These are phyloP conservation scores for Spermophilus dauricus DNA, from an alignment of 2,113 vertebrate species.

Conservation along the genomic window DNA sequence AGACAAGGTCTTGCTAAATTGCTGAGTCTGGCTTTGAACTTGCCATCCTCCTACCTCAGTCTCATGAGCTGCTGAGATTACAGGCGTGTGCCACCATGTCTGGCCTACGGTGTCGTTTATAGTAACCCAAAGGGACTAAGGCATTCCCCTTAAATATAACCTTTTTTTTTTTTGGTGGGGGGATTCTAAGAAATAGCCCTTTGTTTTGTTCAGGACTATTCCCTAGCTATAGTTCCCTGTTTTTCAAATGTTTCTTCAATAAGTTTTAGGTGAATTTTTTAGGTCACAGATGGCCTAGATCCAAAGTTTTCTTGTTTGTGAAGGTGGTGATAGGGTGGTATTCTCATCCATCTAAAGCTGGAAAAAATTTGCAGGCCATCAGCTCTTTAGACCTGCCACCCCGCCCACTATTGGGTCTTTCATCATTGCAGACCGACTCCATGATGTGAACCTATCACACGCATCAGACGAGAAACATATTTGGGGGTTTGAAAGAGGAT, in stretches of 20 bases:
- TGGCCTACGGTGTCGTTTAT: neutral
- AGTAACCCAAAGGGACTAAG: neutral
- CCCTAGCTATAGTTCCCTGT: neutral
- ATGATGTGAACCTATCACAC: neutral
- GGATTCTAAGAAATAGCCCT: neutral
- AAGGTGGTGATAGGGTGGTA: constrained; percentile 29
- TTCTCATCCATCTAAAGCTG: constrained; percentile 62
- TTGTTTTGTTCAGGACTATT: neutral
- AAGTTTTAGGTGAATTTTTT: constrained; percentile 50
- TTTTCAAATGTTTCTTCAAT: constrained; percentile 56
- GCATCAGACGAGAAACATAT: neutral
- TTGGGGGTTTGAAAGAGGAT: constrained; percentile 33
- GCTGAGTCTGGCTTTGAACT: too few relatives aligned
- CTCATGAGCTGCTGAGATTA: too few relatives aligned
- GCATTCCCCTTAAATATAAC: neutral
- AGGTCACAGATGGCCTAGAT: constrained; percentile 48
- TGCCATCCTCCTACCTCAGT: too few relatives aligned
- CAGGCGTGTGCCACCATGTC: too few relatives aligned
- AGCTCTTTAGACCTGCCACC: constrained; percentile 75
- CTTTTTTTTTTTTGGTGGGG: neutral
- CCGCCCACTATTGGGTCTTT: constrained; percentile 78
- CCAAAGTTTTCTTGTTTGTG: neutral
- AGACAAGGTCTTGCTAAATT: too few relatives aligned
- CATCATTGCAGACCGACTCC: constrained; percentile 11
- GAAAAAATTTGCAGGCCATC: constrained; percentile 74